phyloP scores from a whole-genome alignment of 1,140 invertebrate species.

The Drosophila asahinai region DNA sequence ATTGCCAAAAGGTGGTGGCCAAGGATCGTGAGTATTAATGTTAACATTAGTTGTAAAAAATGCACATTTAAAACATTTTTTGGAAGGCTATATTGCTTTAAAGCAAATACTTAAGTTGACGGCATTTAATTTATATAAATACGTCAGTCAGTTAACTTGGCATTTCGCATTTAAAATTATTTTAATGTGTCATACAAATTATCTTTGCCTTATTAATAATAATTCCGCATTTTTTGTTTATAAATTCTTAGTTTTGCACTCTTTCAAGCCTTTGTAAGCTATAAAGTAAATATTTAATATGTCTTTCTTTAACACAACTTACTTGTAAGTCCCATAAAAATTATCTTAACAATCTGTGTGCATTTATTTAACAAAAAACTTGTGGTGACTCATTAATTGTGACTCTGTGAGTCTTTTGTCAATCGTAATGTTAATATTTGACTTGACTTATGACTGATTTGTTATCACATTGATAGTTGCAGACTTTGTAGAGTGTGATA shows the following conservation, averaged over 20 bases:
- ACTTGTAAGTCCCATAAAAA: not conserved
- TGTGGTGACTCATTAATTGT: slow-evolving; percentile 2
- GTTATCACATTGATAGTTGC: slow-evolving; percentile 3
- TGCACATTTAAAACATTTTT: not conserved
- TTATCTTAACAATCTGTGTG: not conserved
- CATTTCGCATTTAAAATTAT: not conserved
- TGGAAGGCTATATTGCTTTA: not conserved
- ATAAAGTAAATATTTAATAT: not conserved
- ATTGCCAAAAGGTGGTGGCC: slow-evolving; percentile 82
- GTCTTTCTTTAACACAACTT: not conserved
- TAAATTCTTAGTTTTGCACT: not conserved
- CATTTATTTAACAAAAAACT: not conserved
- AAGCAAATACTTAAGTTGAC: not conserved
- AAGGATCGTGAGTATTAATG: slow-evolving; percentile 69
- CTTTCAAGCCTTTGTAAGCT: too few species aligned
- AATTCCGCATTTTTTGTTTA: not conserved
- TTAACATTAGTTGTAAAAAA: not conserved
- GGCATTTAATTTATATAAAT: too few species aligned
- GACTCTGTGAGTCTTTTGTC: not conserved
- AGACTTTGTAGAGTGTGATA: not conserved
- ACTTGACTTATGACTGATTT: not conserved
- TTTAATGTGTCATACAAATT: not conserved
- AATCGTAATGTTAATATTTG: not conserved
- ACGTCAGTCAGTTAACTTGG: too few species aligned
- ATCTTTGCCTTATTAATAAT: not conserved